These are phyloP conservation scores for Drosophila pruinosa DNA, from an alignment of 1,140 invertebrate species.

Conservation along the genomic window DNA sequence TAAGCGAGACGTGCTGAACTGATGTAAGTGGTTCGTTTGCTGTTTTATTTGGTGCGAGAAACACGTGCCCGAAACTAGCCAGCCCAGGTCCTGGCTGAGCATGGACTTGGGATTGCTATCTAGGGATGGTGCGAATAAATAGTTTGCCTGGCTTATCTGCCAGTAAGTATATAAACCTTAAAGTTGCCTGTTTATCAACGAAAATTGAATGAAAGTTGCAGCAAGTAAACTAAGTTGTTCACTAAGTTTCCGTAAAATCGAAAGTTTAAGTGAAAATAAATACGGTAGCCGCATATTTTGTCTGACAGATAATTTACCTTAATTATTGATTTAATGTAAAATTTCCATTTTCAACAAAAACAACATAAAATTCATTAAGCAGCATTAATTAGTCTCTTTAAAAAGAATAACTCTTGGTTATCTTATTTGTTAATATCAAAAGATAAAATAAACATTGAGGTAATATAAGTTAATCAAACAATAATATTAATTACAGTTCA, in stretches of 20 bases:
- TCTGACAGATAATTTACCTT: no score
- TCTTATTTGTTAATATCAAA: no score
- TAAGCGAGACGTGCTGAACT: constrained; percentile 4
- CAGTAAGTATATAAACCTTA: not conserved
- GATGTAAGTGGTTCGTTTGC: constrained; percentile 1
- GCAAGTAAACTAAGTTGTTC: not conserved
- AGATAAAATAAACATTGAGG: no score
- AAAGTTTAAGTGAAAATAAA: no score
- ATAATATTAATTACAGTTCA: no score
- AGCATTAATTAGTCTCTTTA: no score
- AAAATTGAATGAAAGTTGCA: not conserved
- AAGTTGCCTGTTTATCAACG: not conserved
- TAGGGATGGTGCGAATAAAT: not conserved
- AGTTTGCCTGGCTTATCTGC: not conserved
- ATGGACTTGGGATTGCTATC: not conserved
- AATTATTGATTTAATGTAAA: no score
- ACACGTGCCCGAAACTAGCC: constrained; percentile 16
- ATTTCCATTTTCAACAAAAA: no score
- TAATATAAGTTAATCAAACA: no score
- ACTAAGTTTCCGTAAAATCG: not conserved
- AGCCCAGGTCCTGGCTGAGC: not conserved
- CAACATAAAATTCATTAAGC: no score
- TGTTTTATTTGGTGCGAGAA: constrained; percentile 18
- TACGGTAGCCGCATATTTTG: no score
- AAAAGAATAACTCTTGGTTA: no score